These are phyloP conservation scores for Synergus laeviventris DNA, from an alignment of 2,888 invertebrate species.

Conservation along the genomic window DNA sequence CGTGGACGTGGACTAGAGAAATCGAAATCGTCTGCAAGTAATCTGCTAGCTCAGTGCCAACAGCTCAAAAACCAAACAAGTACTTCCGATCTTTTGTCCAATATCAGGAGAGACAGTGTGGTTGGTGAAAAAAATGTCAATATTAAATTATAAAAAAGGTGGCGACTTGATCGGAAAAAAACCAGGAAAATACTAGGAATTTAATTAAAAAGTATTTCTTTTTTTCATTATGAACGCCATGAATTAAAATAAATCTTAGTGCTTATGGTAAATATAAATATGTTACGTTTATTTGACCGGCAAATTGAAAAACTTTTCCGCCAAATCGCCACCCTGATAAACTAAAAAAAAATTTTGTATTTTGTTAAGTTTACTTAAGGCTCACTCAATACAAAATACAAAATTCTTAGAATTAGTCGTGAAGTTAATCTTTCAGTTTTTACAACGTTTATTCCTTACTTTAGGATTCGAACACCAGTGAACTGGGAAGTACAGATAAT, in stretches of 20 bases:
- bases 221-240: too few species aligned
- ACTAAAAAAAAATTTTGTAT: not conserved
- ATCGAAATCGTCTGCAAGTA: conserved; percentile 78
- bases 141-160: not conserved
- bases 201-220: too few species aligned
- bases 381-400: not conserved
- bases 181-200: too few species aligned
- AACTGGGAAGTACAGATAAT: conserved; percentile 71
- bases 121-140: conserved; percentile 57
- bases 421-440: not conserved
- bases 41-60: conserved; percentile 76
- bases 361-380: not conserved
- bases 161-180: not conserved
- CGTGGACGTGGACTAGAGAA: conserved; percentile 87
- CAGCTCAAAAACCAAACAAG: conserved; percentile 67
- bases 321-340: not conserved
- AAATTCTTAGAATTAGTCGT: not conserved
- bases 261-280: too few species aligned
- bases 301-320: too few species aligned
- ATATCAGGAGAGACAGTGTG: conserved; percentile 68
- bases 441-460: conserved; percentile 37
- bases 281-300: too few species aligned
- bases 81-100: conserved; percentile 59
- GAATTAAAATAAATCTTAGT: too few species aligned
- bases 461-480: conserved; percentile 71